phyloP scores from a whole-genome alignment of 2,797 vertebrate genomes.

The Limosa lapponica region DNA sequence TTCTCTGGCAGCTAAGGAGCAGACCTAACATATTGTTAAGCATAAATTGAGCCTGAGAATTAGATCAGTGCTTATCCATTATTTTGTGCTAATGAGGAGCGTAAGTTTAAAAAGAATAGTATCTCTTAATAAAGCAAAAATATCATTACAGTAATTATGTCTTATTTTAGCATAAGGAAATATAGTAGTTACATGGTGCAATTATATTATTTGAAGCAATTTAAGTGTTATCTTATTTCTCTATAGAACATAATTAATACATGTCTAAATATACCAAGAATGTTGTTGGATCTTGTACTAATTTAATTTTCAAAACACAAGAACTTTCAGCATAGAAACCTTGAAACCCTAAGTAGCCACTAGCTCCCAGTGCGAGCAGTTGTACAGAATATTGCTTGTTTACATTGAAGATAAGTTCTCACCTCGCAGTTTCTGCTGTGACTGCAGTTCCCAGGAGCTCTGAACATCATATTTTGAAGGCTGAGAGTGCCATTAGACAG shows the following conservation, averaged over 20 bases:
- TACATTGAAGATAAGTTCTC: not conserved
- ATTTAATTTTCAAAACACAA: not conserved
- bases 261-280: not conserved
- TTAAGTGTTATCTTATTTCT: not conserved
- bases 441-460: not conserved
- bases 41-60: not conserved
- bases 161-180: conserved; percentile 19
- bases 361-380: not conserved
- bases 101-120: not conserved
- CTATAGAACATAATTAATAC: not conserved
- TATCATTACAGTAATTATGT: not conserved
- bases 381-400: not conserved
- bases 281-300: not conserved
- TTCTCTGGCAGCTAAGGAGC: not conserved
- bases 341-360: not conserved
- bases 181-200: not conserved
- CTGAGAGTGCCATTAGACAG: not conserved
- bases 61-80: not conserved
- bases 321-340: not conserved
- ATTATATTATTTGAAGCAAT: not conserved
- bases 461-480: not conserved
- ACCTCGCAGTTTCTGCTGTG: not conserved
- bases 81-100: not conserved
- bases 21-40: not conserved
- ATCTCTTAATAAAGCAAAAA: not conserved